Evolutionary conservation across 2,888 invertebrate genomes (phyloP).

Genomic region (Epicampocera succincta): DNA sequence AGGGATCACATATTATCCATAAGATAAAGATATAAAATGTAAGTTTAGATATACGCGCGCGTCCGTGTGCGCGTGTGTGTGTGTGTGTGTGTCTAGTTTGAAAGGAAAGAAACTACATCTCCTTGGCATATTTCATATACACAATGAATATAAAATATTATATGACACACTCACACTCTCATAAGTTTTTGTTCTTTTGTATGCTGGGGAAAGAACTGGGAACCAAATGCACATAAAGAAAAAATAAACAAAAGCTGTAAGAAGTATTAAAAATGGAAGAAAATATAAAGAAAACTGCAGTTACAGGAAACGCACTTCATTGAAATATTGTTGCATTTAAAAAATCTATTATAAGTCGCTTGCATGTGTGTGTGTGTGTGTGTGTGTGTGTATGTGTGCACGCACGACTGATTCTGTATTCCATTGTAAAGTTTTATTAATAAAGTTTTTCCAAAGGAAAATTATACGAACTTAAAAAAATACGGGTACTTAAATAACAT

Average conservation of each 20-base stretch:
- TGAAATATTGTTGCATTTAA: slow-evolving; percentile 41
- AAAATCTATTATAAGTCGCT: slow-evolving; percentile 18
- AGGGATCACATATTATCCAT: slow-evolving; percentile 24
- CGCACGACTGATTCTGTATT: slow-evolving; percentile 53
- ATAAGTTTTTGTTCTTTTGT: neutral
- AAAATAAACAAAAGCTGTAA: neutral
- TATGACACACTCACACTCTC: slow-evolving; percentile 27
- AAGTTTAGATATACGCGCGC: neutral
- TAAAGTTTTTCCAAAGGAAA: slow-evolving; percentile 50
- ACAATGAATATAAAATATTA: slow-evolving; percentile 45
- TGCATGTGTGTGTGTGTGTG: neutral
- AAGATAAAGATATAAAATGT: slow-evolving; percentile 6
- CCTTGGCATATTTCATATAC: slow-evolving; percentile 50
- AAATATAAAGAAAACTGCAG: neutral
- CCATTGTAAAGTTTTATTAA: slow-evolving; percentile 60
- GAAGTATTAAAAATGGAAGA: neutral
- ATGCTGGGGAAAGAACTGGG: neutral
- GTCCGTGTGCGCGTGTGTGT: too few species aligned
- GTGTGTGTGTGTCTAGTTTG: neutral
- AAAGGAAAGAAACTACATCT: slow-evolving; percentile 41
- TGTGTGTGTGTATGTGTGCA: neutral
- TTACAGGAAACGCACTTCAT: slow-evolving; percentile 48
- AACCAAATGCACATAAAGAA: slow-evolving; percentile 5
- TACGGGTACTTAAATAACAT: slow-evolving; percentile 31
- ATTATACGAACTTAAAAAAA: slow-evolving; percentile 7